Conservation (phyloP, 2,113 vertebrate genomes). For the Spheniscus mendiculus region DNA sequence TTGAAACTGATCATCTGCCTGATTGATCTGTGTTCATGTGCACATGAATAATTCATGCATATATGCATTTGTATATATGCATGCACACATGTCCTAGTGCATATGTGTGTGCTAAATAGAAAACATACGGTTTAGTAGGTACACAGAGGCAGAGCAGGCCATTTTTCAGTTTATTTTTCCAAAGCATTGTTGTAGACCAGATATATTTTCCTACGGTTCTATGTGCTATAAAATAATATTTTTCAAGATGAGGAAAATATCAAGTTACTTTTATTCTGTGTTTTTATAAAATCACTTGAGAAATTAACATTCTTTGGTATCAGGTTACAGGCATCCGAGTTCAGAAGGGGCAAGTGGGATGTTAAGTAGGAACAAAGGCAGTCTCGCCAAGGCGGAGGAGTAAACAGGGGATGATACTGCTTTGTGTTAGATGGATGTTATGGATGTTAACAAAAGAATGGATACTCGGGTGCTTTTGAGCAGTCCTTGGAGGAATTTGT, state of each 20-base stretch:
- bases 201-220: background rate
- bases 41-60: background rate
- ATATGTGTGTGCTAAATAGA: background rate
- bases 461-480: background rate
- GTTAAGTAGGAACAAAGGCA: slow-evolving; percentile 6
- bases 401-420: background rate
- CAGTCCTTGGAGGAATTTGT: background rate
- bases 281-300: slow-evolving; percentile 28
- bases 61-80: background rate
- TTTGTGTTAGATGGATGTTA: background rate
- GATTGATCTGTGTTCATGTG: slow-evolving; percentile 17
- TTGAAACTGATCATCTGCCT: background rate
- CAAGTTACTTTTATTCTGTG: background rate
- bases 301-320: slow-evolving; percentile 25
- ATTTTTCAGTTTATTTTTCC: background rate
- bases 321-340: background rate
- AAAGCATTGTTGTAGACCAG: background rate
- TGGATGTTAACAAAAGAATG: background rate
- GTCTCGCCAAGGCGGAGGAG: background rate
- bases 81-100: no score
- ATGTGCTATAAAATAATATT: slow-evolving; percentile 4
- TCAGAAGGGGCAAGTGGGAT: background rate
- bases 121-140: rapidly evolving
- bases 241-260: background rate
- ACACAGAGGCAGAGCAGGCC: background rate